Evolutionary conservation across 2,888 invertebrate genomes (phyloP), one percentile per base, ranked within the genome.

Genomic region (Muscina levida): DNA sequence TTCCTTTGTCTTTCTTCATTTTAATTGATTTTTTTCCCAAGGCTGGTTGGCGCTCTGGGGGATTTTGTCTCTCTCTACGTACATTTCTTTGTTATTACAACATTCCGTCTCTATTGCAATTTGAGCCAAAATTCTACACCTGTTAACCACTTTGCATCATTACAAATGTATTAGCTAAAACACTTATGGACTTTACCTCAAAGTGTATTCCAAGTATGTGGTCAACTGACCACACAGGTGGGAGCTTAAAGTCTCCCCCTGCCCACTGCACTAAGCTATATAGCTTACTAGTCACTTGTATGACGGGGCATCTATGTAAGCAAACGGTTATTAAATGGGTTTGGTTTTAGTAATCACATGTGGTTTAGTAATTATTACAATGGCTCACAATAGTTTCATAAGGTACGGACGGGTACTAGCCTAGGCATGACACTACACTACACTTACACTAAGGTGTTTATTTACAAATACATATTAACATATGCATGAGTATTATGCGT

Each of bases 291-390:
- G n/a, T n/a, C n/a, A n/a, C n/a, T n/a, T n/a, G n/a, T n/a, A n/a
- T 13, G 3, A 74, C 46, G 39, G 48, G 70, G 72, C 48, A 24
- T 73, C 42, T 46, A 56, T 31, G 62, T 73, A 74, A 24, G 65
- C 46, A 66, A 48, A 31, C 53, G 19, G 57, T 71, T 59, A 71
- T 79, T 71, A 72, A 75, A 67, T 71, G 74, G 79, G 53, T 44
- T 74, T 74, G 71, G 71, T 24, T 53, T 53, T n/a, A 22, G 24
- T 75, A 71, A 79, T 79, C 74, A 75, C 75, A 71, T 79, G 79
- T 53, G 79, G 74, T 62, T 71, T 79, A 11, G 51, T 67, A 67
- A 75, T 79, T 75, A 79, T 72, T 53, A 67, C 59, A 70, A 31
- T 59, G 74, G 75, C 51, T 75, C 48, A 62, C 71, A 67, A 24